These are phyloP conservation scores for Pipa parva DNA, from an alignment of 2,113 vertebrate species.

Conservation along the genomic window DNA sequence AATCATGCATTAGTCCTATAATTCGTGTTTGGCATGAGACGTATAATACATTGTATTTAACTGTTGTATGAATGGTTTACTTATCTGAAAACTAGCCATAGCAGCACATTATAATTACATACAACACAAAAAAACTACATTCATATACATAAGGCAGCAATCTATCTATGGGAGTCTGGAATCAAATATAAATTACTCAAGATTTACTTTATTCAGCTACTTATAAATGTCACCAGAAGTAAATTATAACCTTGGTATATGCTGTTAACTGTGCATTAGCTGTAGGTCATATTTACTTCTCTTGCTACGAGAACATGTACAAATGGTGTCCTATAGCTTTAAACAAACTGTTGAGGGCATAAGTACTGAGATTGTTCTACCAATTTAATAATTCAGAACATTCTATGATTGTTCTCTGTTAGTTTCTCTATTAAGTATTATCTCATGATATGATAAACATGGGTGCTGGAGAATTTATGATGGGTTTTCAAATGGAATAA, in stretches of 20 bases:
- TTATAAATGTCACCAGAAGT: slow-evolving; percentile 2
- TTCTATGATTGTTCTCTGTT: too few relatives aligned
- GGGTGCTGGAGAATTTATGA: too few relatives aligned
- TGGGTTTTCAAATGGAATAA: too few relatives aligned
- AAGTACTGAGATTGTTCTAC: too few relatives aligned
- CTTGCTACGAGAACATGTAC: neutral
- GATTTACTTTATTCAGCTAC: slow-evolving; percentile 10
- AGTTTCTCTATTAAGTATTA: too few relatives aligned
- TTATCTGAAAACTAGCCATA: slow-evolving; percentile 18
- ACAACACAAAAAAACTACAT: slow-evolving; percentile 13
- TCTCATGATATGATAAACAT: too few relatives aligned
- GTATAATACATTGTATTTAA: slow-evolving; percentile 9
- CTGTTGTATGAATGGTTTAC: neutral
- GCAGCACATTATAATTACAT: slow-evolving; percentile 24
- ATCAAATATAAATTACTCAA: slow-evolving; percentile 28
- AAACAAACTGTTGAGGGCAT: too few relatives aligned
- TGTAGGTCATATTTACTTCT: neutral
- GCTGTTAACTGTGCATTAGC: slow-evolving; percentile 2
- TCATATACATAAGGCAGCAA: slow-evolving; percentile 13
- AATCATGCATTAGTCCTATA: neutral
- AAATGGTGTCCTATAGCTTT: too few relatives aligned
- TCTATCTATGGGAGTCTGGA: slow-evolving; percentile 12
- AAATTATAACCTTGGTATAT: slow-evolving; percentile 5
- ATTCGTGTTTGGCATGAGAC: neutral
- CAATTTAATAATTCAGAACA: too few relatives aligned